phyloP scores from a whole-genome alignment of 2,797 vertebrate genomes.

The Onychomys leucogaster region DNA sequence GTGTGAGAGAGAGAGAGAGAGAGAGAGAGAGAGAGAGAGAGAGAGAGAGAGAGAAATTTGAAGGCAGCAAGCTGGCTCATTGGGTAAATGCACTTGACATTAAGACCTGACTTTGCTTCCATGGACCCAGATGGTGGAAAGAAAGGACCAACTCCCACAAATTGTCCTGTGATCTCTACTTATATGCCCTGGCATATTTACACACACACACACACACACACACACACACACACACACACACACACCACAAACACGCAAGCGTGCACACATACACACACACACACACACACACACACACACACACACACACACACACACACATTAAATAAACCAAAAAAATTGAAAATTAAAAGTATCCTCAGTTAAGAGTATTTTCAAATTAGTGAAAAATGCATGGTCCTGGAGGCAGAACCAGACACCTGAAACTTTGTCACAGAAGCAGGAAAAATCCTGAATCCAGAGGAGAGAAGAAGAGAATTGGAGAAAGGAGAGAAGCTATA shows the following conservation, averaged over 20 bases:
- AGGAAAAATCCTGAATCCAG: slow-evolving; percentile 63
- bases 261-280: neutral
- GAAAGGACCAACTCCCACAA: neutral
- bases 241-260: no score
- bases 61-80: neutral
- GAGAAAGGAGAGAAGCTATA: slow-evolving; percentile 68
- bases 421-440: slow-evolving; percentile 57
- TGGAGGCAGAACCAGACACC: slow-evolving; percentile 49
- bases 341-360: slow-evolving; percentile 52
- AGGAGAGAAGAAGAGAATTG: slow-evolving; percentile 79
- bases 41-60: neutral
- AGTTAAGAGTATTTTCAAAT: slow-evolving; percentile 51
- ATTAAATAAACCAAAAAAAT: neutral
- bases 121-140: neutral
- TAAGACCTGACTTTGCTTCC: neutral
- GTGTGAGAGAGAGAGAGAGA: neutral
- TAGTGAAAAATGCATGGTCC: slow-evolving; percentile 34
- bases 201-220: neutral
- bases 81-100: neutral
- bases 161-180: neutral
- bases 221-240: neutral
- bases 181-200: neutral
- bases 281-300: neutral
- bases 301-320: neutral
- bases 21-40: no score